phyloP scores from a whole-genome alignment of 2,797 vertebrate genomes.

The Lagorchestes hirsutus region DNA sequence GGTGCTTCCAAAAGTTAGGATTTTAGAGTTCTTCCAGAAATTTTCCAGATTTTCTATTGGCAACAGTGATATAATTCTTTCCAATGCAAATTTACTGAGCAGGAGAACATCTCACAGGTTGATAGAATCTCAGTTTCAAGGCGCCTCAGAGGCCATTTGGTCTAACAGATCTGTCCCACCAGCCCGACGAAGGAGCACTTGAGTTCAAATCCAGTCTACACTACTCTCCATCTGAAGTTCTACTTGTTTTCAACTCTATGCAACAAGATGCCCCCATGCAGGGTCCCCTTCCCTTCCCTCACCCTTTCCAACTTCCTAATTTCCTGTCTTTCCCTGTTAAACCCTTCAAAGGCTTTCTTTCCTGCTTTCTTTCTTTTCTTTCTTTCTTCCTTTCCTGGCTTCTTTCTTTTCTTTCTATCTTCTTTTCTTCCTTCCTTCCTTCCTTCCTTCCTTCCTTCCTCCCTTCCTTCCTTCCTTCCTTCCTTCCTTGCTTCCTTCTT shows the following conservation, averaged over 20 bases:
- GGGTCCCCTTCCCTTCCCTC: not conserved
- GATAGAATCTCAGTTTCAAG: not conserved
- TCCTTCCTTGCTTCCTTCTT: not conserved
- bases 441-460: too few relatives aligned
- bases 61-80: conserved; percentile 7
- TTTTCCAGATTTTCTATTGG: not conserved
- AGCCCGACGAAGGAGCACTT: not conserved
- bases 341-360: too few relatives aligned
- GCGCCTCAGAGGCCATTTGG: not conserved
- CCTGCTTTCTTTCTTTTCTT: too few relatives aligned
- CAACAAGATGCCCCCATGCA: not conserved
- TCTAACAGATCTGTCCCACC: not conserved
- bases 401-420: not conserved
- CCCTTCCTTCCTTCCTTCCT: too few relatives aligned
- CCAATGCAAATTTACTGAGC: not conserved
- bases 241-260: not conserved
- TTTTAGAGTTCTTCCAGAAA: conserved; percentile 5
- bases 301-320: not conserved
- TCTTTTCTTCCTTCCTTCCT: too few relatives aligned
- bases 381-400: not conserved
- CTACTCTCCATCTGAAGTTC: not conserved
- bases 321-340: too few relatives aligned
- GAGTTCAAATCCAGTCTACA: not conserved
- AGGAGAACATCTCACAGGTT: conserved; percentile 12
- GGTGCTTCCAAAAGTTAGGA: not conserved